A percentile compares a stretch with the other conserved stretches of the same genome.
These are phyloP conservation scores for Patella depressa DNA, from an alignment of 2,888 invertebrate species.

Conservation along the genomic window DNA sequence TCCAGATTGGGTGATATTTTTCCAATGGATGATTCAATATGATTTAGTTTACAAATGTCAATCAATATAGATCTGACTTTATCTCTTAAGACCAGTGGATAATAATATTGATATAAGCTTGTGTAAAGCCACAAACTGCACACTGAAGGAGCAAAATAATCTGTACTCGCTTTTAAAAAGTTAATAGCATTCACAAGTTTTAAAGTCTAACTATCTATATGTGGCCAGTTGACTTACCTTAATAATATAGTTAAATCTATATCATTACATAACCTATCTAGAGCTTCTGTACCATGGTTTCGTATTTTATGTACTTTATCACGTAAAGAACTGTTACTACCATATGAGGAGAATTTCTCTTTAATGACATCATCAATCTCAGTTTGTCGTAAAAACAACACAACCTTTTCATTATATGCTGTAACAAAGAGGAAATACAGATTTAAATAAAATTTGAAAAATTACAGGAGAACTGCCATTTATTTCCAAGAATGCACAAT, in stretches of 20 bases:
- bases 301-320: constrained; percentile 90
- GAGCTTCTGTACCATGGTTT: constrained; percentile 88
- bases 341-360: constrained; percentile 76
- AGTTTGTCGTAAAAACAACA: constrained; percentile 94
- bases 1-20: too few species aligned
- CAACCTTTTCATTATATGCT: constrained; percentile 92
- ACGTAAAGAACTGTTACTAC: constrained; percentile 81
- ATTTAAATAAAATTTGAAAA: background rate
- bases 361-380: constrained; percentile 91
- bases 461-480: background rate
- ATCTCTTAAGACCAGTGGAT: too few species aligned
- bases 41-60: too few species aligned
- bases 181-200: too few species aligned
- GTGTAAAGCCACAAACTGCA: too few species aligned
- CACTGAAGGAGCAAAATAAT: too few species aligned
- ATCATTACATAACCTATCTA: constrained; percentile 90
- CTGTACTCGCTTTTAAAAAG: too few species aligned
- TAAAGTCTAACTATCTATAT: too few species aligned
- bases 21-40: too few species aligned
- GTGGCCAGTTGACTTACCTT: constrained; percentile 76
- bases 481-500: background rate
- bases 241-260: constrained; percentile 92
- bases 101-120: too few species aligned
- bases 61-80: too few species aligned
- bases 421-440: constrained; percentile 29